Percentiles rank a stretch among this genome's conserved stretches.
phyloP scores from a whole-genome alignment of 2,888 invertebrate genomes.

The Pemphredon lugubris region DNA sequence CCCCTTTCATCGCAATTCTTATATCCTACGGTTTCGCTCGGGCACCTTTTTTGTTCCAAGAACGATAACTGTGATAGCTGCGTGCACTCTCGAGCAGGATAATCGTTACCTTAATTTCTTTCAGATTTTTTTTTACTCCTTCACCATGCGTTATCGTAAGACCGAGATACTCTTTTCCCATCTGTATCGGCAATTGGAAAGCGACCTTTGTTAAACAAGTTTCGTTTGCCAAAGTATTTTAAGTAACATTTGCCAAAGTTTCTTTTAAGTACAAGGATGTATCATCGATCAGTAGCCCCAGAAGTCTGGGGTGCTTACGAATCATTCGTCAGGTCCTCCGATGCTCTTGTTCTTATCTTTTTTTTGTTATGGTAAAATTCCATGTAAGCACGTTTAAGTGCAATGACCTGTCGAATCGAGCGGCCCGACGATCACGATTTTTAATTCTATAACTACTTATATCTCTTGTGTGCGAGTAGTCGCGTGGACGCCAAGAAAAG shows the following conservation, averaged over 20 bases:
- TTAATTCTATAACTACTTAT: slow-evolving; percentile 48
- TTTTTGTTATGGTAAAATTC: slow-evolving; percentile 7
- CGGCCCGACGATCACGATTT: slow-evolving; percentile 64
- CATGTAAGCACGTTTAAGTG: no score
- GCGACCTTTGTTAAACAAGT: slow-evolving; percentile 24
- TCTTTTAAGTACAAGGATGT: slow-evolving; percentile 52
- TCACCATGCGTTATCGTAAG: slow-evolving; percentile 36
- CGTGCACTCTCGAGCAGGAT: slow-evolving; percentile 14
- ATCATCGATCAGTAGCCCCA: slow-evolving; percentile 19
- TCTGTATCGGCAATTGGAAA: slow-evolving; percentile 20
- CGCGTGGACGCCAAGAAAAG: slow-evolving; percentile 24
- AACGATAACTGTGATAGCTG: slow-evolving; percentile 35
- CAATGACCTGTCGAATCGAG: slow-evolving; percentile 61
- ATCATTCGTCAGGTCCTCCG: background rate
- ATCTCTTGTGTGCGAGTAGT: slow-evolving; percentile 42
- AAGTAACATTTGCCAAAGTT: slow-evolving; percentile 67
- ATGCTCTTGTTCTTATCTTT: slow-evolving; percentile 5
- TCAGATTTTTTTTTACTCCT: slow-evolving; percentile 8
- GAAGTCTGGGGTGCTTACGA: background rate
- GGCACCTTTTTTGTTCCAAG: slow-evolving; percentile 10
- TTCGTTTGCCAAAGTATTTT: slow-evolving; percentile 59
- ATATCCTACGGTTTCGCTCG: slow-evolving; percentile 3
- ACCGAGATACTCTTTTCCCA: slow-evolving; percentile 26
- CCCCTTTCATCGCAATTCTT: slow-evolving; percentile 22
- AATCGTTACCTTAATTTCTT: no score